Evolutionary conservation across 2,113 vertebrate species (phyloP).

Genomic region (Pterophyllum scalare): DNA sequence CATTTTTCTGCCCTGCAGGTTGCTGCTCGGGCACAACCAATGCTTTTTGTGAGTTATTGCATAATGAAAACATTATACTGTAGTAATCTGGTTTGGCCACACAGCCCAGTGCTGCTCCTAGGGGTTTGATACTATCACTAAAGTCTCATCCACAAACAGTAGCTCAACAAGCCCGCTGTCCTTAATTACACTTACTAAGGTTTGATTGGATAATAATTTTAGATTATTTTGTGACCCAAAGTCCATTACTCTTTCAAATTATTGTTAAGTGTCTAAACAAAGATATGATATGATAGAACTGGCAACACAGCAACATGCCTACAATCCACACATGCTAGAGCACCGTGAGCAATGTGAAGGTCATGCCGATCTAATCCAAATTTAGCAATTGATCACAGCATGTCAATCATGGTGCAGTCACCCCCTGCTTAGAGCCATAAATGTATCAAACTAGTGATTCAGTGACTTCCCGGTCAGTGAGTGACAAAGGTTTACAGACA

Average conservation of each 20-base stretch:
- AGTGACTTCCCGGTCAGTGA: not conserved
- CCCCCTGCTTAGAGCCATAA: slow-evolving; percentile 10
- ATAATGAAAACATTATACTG: not conserved
- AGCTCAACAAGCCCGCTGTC: not conserved
- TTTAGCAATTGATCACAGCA: slow-evolving; percentile 33
- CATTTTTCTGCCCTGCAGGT: not conserved
- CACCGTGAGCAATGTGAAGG: not conserved
- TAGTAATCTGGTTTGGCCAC: not conserved
- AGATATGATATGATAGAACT: not conserved
- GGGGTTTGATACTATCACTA: not conserved
- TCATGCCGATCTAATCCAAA: slow-evolving; percentile 5
- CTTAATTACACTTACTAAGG: not conserved
- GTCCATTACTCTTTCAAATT: not conserved
- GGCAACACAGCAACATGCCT: not conserved
- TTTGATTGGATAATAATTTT: not conserved
- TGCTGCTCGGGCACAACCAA: not conserved
- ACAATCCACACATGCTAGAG: not conserved
- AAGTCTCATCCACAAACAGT: not conserved
- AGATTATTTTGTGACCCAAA: not conserved
- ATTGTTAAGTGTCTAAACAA: not conserved
- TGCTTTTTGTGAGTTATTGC: not conserved
- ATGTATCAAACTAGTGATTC: slow-evolving; percentile 27
- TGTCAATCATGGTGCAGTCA: slow-evolving; percentile 11
- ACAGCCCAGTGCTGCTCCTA: not conserved
- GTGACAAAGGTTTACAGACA: not conserved